Evolutionary conservation across 2,888 invertebrate species (phyloP).

Genomic region (Pseudococcus jackbeardsleyi): DNA sequence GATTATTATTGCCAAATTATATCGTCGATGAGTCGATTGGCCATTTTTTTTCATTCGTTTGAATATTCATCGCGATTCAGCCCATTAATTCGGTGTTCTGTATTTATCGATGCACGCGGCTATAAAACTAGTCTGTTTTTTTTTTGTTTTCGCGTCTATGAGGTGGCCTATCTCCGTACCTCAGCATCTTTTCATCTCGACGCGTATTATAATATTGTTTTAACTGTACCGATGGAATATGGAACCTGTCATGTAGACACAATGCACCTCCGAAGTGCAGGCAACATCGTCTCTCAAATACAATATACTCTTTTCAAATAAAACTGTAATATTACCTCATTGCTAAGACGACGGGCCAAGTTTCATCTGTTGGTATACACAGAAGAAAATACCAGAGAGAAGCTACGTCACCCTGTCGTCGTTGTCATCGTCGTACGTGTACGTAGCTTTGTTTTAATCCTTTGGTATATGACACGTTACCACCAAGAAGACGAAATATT

Average conservation of each 20-base stretch:
- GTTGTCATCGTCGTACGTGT: not conserved
- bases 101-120: not conserved
- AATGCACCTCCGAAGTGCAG: not conserved
- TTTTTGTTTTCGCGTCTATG: not conserved
- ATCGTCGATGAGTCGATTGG: not conserved
- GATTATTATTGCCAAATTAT: conserved; percentile 22
- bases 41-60: not conserved
- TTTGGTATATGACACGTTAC: conserved; percentile 35
- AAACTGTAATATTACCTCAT: conserved; percentile 43
- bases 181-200: not conserved
- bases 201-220: not conserved
- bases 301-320: conserved; percentile 26
- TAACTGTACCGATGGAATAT: not conserved
- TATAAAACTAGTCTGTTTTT: not conserved
- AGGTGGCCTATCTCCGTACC: not conserved
- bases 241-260: conserved; percentile 35
- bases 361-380: not conserved
- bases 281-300: not conserved
- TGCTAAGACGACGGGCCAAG: not conserved
- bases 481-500: conserved; percentile 48
- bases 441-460: conserved; percentile 50
- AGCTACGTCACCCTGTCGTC: conserved; percentile 49
- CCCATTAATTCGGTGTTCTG: not conserved
- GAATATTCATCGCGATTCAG: not conserved
- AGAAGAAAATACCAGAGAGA: not conserved